Evolutionary conservation across 2,797 vertebrate genomes (phyloP).

Genomic region (Myotis pilosus): DNA sequence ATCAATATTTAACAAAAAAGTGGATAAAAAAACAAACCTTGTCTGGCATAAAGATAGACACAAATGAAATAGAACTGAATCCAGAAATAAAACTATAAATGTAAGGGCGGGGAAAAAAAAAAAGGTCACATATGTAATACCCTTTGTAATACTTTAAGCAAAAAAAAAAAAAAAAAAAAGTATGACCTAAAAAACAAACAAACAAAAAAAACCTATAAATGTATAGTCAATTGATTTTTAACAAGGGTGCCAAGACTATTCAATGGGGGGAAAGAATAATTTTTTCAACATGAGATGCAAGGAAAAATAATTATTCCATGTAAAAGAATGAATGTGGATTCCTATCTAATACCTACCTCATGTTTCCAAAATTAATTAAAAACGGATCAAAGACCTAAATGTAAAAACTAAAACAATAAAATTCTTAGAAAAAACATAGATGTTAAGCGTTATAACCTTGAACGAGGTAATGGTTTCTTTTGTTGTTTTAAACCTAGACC

Average conservation of each 20-base stretch:
- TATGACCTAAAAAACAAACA: no score
- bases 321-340: constrained; percentile 24
- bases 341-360: neutral
- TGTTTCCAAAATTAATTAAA: constrained; percentile 32
- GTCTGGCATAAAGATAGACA: constrained; percentile 15
- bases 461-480: neutral
- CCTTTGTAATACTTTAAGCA: no score
- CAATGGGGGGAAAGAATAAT: constrained; percentile 1
- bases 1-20: constrained; percentile 48
- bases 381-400: constrained; percentile 5
- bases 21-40: neutral
- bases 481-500: neutral
- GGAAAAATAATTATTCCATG: neutral
- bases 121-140: no score
- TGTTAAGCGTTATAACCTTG: neutral
- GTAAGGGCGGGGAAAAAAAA: neutral
- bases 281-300: neutral
- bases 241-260: neutral
- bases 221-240: constrained; percentile 17
- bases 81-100: neutral
- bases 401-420: constrained; percentile 29
- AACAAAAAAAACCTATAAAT: no score
- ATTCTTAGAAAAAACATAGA: neutral
- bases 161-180: no score
- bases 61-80: neutral